Percentiles rank a stretch among this genome's conserved stretches.
phyloP scores from a whole-genome alignment of 2,888 invertebrate genomes.

The Limnephilus lunatus region DNA sequence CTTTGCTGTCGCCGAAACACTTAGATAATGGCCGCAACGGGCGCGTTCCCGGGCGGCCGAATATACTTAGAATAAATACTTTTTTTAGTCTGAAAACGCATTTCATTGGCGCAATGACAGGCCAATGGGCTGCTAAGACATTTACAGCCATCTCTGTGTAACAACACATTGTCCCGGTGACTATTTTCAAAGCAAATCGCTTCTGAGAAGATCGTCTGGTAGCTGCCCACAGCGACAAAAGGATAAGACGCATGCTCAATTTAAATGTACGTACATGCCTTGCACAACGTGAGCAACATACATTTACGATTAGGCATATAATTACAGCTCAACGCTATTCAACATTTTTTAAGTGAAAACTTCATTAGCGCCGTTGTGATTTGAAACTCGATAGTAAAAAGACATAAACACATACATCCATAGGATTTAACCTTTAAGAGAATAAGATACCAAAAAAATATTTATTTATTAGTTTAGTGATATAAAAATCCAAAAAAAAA shows the following conservation, averaged over 20 bases:
- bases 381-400: too few species aligned
- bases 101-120: slow-evolving; percentile 34
- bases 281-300: background rate
- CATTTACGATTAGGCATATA: background rate
- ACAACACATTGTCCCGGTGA: background rate
- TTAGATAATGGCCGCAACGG: slow-evolving; percentile 3
- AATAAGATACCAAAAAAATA: too few species aligned
- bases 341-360: too few species aligned
- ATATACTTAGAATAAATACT: background rate
- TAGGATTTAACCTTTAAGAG: too few species aligned
- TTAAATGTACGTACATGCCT: background rate
- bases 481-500: too few species aligned
- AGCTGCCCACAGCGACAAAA: background rate
- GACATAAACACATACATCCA: too few species aligned
- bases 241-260: background rate
- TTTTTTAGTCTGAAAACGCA: slow-evolving; percentile 13
- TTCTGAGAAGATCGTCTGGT: background rate
- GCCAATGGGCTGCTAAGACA: slow-evolving; percentile 27
- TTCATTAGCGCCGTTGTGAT: too few species aligned
- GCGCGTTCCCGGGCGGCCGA: slow-evolving; percentile 2
- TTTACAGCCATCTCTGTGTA: slow-evolving; percentile 4
- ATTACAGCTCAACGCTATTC: background rate
- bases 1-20: background rate
- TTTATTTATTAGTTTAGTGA: too few species aligned
- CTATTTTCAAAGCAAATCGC: background rate